phyloP scores from a whole-genome alignment of 1,140 invertebrate genomes.

The Lordiphosa clarofinis region DNA sequence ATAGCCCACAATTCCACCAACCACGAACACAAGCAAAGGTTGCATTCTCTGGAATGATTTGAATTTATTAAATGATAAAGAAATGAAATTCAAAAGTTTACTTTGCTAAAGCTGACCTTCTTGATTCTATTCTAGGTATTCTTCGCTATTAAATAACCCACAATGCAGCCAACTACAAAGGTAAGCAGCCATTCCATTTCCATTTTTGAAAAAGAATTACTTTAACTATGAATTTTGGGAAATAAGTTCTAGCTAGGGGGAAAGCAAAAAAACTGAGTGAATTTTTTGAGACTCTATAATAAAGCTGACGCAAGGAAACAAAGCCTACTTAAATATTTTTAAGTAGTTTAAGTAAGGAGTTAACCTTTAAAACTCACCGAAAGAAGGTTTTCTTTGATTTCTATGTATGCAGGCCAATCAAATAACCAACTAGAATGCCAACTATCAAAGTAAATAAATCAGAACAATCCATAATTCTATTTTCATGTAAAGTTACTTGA shows the following conservation, averaged over 20 bases:
- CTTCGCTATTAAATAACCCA: slow-evolving; percentile 33
- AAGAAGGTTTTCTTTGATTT: background rate
- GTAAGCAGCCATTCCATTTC: slow-evolving; percentile 25
- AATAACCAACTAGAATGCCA: slow-evolving; percentile 43
- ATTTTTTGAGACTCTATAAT: too few relatives aligned
- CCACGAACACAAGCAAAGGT: background rate
- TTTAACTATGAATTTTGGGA: background rate
- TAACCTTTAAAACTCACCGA: too few relatives aligned
- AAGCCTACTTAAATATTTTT: too few relatives aligned
- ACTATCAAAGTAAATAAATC: slow-evolving; percentile 22
- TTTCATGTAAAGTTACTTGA: background rate
- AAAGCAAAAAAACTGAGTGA: too few relatives aligned
- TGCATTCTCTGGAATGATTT: slow-evolving; percentile 1
- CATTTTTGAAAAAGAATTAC: slow-evolving; percentile 2
- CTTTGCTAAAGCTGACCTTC: background rate
- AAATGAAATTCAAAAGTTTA: background rate
- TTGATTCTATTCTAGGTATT: slow-evolving; percentile 11
- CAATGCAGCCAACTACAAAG: slow-evolving; percentile 36
- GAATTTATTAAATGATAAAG: too few relatives aligned
- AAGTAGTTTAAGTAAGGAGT: too few relatives aligned
- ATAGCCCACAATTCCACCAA: background rate
- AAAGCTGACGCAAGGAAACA: too few relatives aligned
- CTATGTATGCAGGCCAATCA: slow-evolving; percentile 20
- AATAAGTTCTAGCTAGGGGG: background rate
- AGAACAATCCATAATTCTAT: slow-evolving; percentile 29